Percentiles rank a stretch among this genome's conserved stretches.
Conservation (phyloP, 2,888 invertebrate genomes). For the Caenorhabditis japonica region DNA sequence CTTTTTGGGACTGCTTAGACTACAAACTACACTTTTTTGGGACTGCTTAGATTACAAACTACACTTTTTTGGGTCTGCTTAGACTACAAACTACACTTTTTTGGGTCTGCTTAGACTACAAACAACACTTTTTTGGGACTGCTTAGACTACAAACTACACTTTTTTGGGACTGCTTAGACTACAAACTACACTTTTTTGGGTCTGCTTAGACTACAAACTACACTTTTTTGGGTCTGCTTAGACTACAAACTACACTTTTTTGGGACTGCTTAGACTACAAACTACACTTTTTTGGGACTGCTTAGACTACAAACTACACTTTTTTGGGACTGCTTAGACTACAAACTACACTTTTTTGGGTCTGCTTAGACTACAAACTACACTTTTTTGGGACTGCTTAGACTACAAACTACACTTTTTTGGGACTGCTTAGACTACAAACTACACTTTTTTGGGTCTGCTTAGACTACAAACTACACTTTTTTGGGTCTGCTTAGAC, state of each 20-base stretch:
- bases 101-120: background rate
- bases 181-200: background rate
- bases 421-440: background rate
- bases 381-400: background rate
- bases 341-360: background rate
- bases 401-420: background rate
- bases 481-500: background rate
- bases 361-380: background rate
- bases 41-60: background rate
- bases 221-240: background rate
- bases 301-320: background rate
- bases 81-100: background rate
- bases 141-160: background rate
- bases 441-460: background rate
- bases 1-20: background rate
- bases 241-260: background rate
- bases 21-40: background rate
- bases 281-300: background rate
- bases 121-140: background rate
- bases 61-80: background rate
- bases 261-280: background rate
- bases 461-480: background rate
- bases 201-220: background rate
- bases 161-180: background rate
- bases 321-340: background rate